Conservation (phyloP, 2,113 vertebrate species). For the Prochilodus magdalenae region DNA sequence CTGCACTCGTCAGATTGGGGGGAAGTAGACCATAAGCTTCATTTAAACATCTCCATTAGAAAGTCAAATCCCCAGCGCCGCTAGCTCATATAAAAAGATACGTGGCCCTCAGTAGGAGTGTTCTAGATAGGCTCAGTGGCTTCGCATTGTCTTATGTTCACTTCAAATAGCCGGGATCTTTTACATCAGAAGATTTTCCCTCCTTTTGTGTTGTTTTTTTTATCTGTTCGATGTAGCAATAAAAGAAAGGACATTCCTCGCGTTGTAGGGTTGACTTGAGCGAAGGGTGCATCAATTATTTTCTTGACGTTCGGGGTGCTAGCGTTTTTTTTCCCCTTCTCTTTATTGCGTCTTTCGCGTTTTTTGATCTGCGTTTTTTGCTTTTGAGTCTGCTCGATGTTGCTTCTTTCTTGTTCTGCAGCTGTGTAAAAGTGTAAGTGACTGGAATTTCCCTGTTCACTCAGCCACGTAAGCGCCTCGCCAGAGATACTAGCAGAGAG, state of each 20-base stretch:
- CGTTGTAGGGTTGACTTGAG: background rate
- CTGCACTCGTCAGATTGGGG: slow-evolving; percentile 75
- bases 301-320: slow-evolving; percentile 2
- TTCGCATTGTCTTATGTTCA: slow-evolving; percentile 28
- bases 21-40: slow-evolving; percentile 83
- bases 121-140: slow-evolving; percentile 13
- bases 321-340: background rate
- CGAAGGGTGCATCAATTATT: background rate
- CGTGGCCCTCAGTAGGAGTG: slow-evolving; percentile 31
- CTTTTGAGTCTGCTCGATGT: slow-evolving; percentile 22
- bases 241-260: background rate
- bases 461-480: slow-evolving; percentile 28
- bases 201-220: background rate
- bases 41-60: slow-evolving; percentile 80
- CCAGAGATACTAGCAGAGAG: slow-evolving; percentile 5
- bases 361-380: slow-evolving; percentile 23
- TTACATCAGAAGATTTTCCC: slow-evolving; percentile 2
- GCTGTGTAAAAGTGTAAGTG: slow-evolving; percentile 42
- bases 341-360: slow-evolving; percentile 10
- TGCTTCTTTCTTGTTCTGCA: slow-evolving; percentile 13
- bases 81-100: slow-evolving; percentile 31
- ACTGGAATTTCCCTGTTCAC: slow-evolving; percentile 54
- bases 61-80: slow-evolving; percentile 69
- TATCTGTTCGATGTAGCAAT: background rate
- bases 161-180: slow-evolving; percentile 29